Evolutionary conservation across 2,888 invertebrate species (phyloP).

Genomic region (Nesidiocoris tenuis): DNA sequence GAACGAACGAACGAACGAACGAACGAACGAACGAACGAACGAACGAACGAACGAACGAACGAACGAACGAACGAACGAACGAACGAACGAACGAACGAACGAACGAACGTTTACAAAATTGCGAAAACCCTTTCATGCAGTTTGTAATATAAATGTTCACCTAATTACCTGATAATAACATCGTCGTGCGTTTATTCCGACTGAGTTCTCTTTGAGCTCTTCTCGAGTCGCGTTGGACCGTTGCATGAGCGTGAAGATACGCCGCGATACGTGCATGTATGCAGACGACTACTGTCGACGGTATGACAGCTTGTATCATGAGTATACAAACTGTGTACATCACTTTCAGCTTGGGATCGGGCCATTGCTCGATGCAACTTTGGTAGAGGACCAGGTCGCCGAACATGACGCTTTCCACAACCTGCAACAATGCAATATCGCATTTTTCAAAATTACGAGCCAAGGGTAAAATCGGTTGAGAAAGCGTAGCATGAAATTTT

Average conservation of each 20-base stretch:
- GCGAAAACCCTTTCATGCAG: too few relatives aligned
- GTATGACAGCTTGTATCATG: slow-evolving; percentile 66
- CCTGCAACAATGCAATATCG: too few relatives aligned
- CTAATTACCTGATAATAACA: slow-evolving; percentile 56
- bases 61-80: too few relatives aligned
- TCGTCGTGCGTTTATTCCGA: slow-evolving; percentile 52
- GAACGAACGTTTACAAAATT: too few relatives aligned
- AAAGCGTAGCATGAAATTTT: too few relatives aligned
- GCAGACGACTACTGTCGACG: slow-evolving; percentile 53
- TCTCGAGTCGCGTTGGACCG: slow-evolving; percentile 50
- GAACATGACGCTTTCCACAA: slow-evolving; percentile 51
- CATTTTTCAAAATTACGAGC: too few relatives aligned
- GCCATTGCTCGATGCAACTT: slow-evolving; percentile 55
- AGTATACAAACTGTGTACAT: slow-evolving; percentile 86
- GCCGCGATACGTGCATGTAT: slow-evolving; percentile 52
- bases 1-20: too few relatives aligned
- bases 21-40: too few relatives aligned
- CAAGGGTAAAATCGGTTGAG: too few relatives aligned
- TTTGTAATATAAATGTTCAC: too few relatives aligned
- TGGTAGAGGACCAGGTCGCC: slow-evolving; percentile 54
- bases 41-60: too few relatives aligned
- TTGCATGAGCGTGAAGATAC: slow-evolving; percentile 51
- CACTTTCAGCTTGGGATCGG: slow-evolving; percentile 60
- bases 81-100: too few relatives aligned
- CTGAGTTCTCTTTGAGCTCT: slow-evolving; percentile 52